Base-by-base conservation (phyloP, 2,888 invertebrate genomes). In the Branchellion lobata region DNA sequence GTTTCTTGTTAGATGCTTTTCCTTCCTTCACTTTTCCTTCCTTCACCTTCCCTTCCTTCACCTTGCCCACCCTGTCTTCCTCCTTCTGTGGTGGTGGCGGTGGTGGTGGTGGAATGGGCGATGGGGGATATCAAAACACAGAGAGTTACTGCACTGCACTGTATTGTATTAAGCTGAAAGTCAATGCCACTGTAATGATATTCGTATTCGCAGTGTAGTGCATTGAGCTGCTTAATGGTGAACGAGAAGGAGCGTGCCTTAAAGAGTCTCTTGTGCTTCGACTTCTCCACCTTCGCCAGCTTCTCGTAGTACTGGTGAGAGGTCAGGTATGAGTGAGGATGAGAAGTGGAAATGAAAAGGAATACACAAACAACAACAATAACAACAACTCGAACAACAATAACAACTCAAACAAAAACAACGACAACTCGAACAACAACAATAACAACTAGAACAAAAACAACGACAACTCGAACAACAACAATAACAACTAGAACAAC, bases 261-360 rank as follows among this genome's bases (percentile, higher is more conserved):
- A n/a, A 31, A n/a, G 21, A 24, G 0, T 21, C 18, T 34, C 33
- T 68, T 74, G 47, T 74, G 34, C 31, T 75, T 33, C 40, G 27
- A 27, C 36, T 68, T 71, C 31, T 33, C 71, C 18, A 65, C 36
- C 36, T 78, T 40, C 0, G 74, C 75, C 21, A 75, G 68, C 75
- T 79, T 51, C 27, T 78, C 61, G n/a, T 75, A 73, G 36, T 71
- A 69, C 68, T 61, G 31, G 40, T 29, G 34, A 27, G 31, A 11
- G 21, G 29, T 8, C n/a, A 47, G 47, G 18, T 47, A 14, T n/a
- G 18, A 8, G 18, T 14, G 11, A 47, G 47, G 11, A 47, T 47
- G 18, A 47, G 47, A 57, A 8, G 24, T 57, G 8, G 24, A 57
- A 24, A 57, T 57, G 8, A 57, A 24, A 24, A 57, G 11, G 3